Conservation (phyloP, 2,113 vertebrate species). For the Gallinago jamesoni region DNA sequence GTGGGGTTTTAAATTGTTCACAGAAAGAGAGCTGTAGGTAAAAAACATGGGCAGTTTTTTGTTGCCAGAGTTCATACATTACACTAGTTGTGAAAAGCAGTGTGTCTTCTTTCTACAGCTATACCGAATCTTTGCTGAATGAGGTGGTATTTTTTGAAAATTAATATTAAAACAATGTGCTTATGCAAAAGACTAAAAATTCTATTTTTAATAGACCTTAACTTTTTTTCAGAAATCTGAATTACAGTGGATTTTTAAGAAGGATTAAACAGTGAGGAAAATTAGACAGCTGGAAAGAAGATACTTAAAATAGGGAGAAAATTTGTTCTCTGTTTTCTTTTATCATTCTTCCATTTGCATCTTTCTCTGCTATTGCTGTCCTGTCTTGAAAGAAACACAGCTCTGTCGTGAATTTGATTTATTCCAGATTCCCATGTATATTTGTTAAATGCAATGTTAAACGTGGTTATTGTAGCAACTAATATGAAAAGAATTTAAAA, state of each 20-base stretch:
- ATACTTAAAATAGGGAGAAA: background rate
- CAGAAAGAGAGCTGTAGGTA: background rate
- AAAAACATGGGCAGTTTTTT: background rate
- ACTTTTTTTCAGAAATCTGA: background rate
- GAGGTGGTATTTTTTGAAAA: background rate
- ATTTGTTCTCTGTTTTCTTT: background rate
- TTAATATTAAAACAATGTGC: background rate
- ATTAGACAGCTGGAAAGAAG: background rate
- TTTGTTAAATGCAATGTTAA: background rate
- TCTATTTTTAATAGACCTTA: background rate
- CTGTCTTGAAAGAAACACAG: background rate
- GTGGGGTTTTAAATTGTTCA: background rate
- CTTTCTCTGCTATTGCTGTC: background rate
- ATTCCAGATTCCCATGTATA: background rate
- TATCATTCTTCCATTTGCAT: background rate
- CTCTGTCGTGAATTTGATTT: background rate
- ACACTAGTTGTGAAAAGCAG: background rate
- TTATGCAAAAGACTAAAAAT: background rate
- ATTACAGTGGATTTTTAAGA: background rate
- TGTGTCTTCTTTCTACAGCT: background rate
- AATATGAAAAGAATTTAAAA: background rate
- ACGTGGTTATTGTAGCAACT: background rate
- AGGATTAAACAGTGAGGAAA: background rate
- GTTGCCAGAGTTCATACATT: background rate
- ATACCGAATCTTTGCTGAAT: background rate